Percentiles rank a stretch among this genome's conserved stretches.
Conservation (phyloP, 1,140 invertebrate genomes). For the Brachionus rotundiformis region DNA sequence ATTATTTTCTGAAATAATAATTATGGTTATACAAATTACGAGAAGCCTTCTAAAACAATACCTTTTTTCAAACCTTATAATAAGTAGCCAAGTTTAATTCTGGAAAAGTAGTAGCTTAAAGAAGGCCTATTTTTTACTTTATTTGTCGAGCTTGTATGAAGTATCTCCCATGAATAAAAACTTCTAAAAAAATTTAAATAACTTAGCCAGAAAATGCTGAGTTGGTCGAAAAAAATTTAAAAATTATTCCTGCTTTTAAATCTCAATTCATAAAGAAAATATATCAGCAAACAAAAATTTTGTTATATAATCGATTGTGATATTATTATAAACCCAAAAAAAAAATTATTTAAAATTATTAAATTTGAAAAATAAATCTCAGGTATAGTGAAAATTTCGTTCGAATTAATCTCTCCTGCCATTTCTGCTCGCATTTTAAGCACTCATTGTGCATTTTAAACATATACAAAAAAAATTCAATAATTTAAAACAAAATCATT, state of each 20-base stretch:
- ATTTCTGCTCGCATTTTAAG: not conserved
- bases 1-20: too few species aligned
- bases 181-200: too few species aligned
- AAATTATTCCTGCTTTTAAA: not conserved
- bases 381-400: not conserved
- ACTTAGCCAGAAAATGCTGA: not conserved
- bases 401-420: not conserved
- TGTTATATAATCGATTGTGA: not conserved
- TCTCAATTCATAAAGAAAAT: not conserved
- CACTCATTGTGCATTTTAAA: not conserved
- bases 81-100: too few species aligned
- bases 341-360: constrained; percentile 19
- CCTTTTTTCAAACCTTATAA: too few species aligned
- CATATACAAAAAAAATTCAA: not conserved
- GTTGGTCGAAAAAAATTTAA: not conserved
- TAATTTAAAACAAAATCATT: not conserved
- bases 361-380: not conserved
- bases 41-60: too few species aligned
- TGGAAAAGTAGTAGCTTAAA: too few species aligned
- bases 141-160: too few species aligned
- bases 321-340: not conserved
- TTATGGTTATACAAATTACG: too few species aligned
- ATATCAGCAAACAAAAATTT: not conserved
- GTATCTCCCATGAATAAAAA: too few species aligned
- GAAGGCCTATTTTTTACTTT: too few species aligned